Evolutionary conservation across 2,113 vertebrate genomes (phyloP).

Genomic region (Spea bombifrons): DNA sequence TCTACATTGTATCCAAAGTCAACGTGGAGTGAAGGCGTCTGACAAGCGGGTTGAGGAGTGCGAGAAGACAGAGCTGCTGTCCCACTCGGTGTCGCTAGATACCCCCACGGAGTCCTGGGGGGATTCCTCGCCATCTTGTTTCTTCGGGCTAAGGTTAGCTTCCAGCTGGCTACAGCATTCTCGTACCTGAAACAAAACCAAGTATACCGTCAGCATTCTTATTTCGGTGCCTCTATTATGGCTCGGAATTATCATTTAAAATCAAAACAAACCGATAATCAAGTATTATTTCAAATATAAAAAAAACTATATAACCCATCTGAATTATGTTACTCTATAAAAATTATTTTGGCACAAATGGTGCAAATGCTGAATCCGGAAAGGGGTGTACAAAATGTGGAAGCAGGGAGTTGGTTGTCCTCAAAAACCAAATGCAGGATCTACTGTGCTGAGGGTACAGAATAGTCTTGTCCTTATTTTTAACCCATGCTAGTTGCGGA

Average conservation of each 20-base stretch:
- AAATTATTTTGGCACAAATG: too few species aligned
- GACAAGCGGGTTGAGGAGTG: slow-evolving; percentile 1
- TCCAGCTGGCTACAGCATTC: slow-evolving; percentile 5
- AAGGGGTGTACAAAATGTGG: background rate
- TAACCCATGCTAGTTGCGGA: too few species aligned
- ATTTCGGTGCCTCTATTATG: too few species aligned
- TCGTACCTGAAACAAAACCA: background rate
- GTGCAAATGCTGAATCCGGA: too few species aligned
- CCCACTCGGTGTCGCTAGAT: slow-evolving; percentile 25
- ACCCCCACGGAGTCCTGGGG: background rate
- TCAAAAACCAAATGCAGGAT: background rate
- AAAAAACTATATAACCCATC: too few species aligned
- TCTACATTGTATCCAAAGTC: background rate
- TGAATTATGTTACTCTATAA: too few species aligned
- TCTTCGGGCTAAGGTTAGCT: background rate
- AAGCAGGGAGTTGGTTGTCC: background rate
- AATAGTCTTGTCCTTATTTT: background rate
- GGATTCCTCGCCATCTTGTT: background rate
- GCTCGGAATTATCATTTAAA: too few species aligned
- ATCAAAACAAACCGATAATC: too few species aligned
- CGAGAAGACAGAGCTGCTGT: slow-evolving; percentile 27
- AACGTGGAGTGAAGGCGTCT: background rate
- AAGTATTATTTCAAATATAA: too few species aligned
- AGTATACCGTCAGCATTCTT: too few species aligned
- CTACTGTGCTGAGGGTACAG: background rate